Conservation (phyloP, 2,888 invertebrate species). For the Papilio protenor region DNA sequence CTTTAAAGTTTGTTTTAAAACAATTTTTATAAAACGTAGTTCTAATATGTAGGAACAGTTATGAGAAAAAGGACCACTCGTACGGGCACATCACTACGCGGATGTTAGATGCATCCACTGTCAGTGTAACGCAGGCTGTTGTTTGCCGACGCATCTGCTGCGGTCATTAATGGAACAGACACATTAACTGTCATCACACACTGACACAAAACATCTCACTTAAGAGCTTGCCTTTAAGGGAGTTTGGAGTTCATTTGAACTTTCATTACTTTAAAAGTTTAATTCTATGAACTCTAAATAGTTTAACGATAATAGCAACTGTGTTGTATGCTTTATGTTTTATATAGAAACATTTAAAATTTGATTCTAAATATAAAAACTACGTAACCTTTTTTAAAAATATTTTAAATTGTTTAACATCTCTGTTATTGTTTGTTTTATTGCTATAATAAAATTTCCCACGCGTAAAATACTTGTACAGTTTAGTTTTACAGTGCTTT, state of each 20-base stretch:
- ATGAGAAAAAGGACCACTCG: neutral
- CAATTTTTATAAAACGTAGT: neutral
- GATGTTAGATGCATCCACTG: conserved; percentile 19
- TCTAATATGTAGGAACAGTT: neutral
- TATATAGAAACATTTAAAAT: too few species aligned
- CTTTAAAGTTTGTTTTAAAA: too few species aligned
- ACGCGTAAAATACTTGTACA: neutral
- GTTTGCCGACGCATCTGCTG: conserved; percentile 33
- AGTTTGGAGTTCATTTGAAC: neutral
- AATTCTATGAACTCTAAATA: neutral
- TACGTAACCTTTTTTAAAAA: neutral
- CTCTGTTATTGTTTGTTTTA: neutral
- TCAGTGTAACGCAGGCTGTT: neutral
- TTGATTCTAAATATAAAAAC: too few species aligned
- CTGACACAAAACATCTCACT: conserved; percentile 29
- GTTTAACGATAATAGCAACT: neutral
- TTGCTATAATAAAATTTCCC: neutral
- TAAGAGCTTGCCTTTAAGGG: neutral
- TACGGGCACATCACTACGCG: conserved; percentile 33
- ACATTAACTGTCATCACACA: conserved; percentile 22
- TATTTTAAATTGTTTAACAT: neutral
- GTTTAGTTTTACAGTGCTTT: conserved; percentile 13
- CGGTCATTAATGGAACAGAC: conserved; percentile 34
- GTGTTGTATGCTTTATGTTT: too few species aligned
- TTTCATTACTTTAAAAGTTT: conserved; percentile 1